Base-by-base conservation (phyloP, 2,113 vertebrate genomes). In the Hippocampus mohnikei region DNA sequence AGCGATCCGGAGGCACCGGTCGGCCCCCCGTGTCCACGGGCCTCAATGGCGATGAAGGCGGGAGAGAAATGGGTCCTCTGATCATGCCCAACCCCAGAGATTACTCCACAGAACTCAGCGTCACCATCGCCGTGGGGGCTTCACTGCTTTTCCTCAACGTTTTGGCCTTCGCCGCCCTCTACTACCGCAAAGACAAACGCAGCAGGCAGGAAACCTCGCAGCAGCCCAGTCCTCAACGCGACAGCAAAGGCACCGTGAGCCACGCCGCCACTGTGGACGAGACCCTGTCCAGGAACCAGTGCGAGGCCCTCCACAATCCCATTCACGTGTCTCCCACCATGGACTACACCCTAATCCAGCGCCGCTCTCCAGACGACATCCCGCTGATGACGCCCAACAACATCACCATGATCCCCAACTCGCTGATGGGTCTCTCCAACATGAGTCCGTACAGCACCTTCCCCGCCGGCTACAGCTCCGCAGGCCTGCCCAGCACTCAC, bases 121-220 rank as follows among this genome's bases (percentile, higher is more conserved):
- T 99, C 88, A 99, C 97, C 86, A 98, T 99, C 0, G 97, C 97
- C 0, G 97, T 99, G 11, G 97, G 97, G 0, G 97, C 97, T 12
- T 99, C 97, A 0, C 92, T 99, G 61, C 94, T 99, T 56, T 99
- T 99, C 87, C 97, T 99, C 85, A 99, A 99, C 0, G 96, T 98
- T 62, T 90, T 99, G 87, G 97, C 97, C 74, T 99, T 99, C 0
- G 97, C 97, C 0, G 97, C 97, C 5, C 94, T 99, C 69, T 99
- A 98, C 90, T 99, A 98, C 90, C 96, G 97, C 75, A 99, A 98
- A 91, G 97, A 99, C 93, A 99, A 99, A 86, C 94, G 97, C 82
- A 92, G 91, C 56, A 89, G 91, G 0, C 92, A 92, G 77, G 92
- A 92, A 77, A 95, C 90, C 83, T 95, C 94, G 0, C 94, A 95